phyloP scores from a whole-genome alignment of 2,888 invertebrate genomes.

The Pyrocoelia pectoralis region DNA sequence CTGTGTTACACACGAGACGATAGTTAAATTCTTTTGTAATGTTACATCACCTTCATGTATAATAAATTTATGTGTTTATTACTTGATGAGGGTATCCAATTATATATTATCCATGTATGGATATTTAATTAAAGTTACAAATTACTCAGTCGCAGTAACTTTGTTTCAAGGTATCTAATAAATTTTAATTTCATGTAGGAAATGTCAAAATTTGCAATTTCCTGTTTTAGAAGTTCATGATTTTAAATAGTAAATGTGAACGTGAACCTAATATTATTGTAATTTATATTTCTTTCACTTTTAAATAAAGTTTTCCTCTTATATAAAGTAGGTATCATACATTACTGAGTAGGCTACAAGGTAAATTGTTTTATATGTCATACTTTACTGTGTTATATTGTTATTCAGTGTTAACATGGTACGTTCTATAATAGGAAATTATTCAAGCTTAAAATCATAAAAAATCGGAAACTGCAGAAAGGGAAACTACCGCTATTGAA shows the following conservation, averaged over 20 bases:
- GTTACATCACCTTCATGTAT: conserved; percentile 15
- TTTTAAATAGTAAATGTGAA: background rate
- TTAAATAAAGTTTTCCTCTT: no score
- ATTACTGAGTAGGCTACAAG: no score
- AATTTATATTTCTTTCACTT: no score
- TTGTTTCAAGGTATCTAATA: background rate
- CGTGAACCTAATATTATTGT: no score
- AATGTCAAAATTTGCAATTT: conserved; percentile 1
- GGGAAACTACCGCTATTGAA: no score
- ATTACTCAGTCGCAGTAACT: background rate
- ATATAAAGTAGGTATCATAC: no score
- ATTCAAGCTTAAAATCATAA: no score
- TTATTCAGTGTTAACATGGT: no score
- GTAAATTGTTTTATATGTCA: no score
- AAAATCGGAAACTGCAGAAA: no score
- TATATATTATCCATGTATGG: conserved; percentile 2
- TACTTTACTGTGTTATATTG: no score
- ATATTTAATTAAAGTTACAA: background rate
- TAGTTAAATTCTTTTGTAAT: conserved; percentile 3
- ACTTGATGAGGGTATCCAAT: conserved; percentile 8
- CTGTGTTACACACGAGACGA: conserved; percentile 9
- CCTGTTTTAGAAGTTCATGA: background rate
- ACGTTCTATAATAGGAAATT: no score
- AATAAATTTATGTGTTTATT: conserved; percentile 4
- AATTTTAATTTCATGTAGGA: background rate